These are phyloP conservation scores for Dromiciops gliroides DNA, from an alignment of 2,113 vertebrate genomes.

Conservation along the genomic window DNA sequence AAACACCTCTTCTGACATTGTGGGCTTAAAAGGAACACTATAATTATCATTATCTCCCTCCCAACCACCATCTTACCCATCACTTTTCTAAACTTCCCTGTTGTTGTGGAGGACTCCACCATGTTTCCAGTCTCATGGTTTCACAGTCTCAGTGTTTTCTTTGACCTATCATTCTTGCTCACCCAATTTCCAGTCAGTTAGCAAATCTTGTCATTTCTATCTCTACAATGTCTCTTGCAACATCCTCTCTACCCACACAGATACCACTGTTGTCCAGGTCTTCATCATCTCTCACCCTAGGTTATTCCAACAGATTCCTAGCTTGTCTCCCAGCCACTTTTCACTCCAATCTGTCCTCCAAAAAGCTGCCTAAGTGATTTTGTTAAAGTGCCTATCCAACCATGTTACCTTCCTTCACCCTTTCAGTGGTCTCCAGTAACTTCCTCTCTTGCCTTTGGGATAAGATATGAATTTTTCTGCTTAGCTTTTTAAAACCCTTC, in stretches of 20 bases:
- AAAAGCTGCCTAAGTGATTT: background rate
- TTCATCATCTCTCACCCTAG: background rate
- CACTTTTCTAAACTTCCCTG: background rate
- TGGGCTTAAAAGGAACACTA: background rate
- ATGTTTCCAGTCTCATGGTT: background rate
- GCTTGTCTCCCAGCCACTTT: background rate
- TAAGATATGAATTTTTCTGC: background rate
- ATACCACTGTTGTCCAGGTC: background rate
- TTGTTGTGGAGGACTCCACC: background rate
- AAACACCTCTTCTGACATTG: constrained; percentile 30
- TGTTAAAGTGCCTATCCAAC: background rate
- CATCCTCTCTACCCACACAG: background rate
- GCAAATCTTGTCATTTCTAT: background rate
- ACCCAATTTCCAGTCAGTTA: background rate
- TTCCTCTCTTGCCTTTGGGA: background rate
- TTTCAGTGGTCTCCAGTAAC: background rate
- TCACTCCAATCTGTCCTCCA: background rate
- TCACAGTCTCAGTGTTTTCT: background rate
- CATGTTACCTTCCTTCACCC: background rate
- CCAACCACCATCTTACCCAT: background rate
- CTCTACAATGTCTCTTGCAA: background rate
- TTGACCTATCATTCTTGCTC: too few relatives aligned
- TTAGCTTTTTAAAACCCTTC: background rate
- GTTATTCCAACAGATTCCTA: background rate
- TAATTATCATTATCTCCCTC: background rate